Percentiles rank a stretch among this genome's conserved stretches.
Conservation (phyloP, 2,888 invertebrate genomes). For the Leucozona laternaria region DNA sequence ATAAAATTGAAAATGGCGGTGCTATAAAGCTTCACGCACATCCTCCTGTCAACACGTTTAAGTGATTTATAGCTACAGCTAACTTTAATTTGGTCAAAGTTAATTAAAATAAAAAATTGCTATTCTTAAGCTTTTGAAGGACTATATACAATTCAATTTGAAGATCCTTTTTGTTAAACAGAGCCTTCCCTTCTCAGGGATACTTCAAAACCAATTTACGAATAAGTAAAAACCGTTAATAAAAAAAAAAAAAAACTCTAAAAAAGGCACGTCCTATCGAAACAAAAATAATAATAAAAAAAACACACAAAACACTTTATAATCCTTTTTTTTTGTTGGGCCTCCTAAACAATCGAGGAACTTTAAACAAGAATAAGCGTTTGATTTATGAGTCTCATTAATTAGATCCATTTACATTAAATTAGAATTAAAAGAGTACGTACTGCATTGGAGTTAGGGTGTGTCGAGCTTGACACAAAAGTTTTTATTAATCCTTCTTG, state of each 20-base stretch:
- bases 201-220: conserved; percentile 10
- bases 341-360: conserved; percentile 28
- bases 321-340: conserved; percentile 26
- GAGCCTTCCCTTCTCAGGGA: neutral
- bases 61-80: neutral
- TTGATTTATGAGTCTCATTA: conserved; percentile 66
- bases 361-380: conserved; percentile 49
- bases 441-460: neutral
- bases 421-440: conserved; percentile 45
- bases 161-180: neutral
- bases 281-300: neutral
- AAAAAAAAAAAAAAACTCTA: neutral
- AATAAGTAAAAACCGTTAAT: neutral
- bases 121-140: conserved; percentile 1
- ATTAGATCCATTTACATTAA: conserved; percentile 68
- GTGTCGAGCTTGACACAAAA: conserved; percentile 47
- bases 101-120: conserved; percentile 31
- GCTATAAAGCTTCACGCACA: no score
- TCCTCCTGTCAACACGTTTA: neutral
- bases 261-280: neutral
- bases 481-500: conserved; percentile 68
- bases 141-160: neutral
- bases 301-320: conserved; percentile 29
- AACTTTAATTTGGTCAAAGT: conserved; percentile 8
- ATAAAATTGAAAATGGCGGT: no score